Evolutionary conservation across 1,140 invertebrate genomes (phyloP), one percentile per base, ranked within the genome.

Genomic region (Euborellia annulipes): DNA sequence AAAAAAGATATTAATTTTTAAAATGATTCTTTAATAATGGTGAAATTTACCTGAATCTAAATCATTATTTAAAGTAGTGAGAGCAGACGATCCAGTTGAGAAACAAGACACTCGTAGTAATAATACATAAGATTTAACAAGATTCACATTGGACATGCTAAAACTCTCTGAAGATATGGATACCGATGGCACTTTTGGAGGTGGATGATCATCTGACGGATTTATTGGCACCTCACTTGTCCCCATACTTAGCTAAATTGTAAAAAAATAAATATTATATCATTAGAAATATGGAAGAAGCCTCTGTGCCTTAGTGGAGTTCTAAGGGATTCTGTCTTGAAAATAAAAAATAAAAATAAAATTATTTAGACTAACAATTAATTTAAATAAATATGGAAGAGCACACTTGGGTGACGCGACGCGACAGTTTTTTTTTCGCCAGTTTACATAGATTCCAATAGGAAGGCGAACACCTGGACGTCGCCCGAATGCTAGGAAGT

Each of bases 41-140:
- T 13, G 19, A 9, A 20, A n/a, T 21, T 27, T 36, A 47, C 45
- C 45, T 11, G 32, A 37, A 16, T 44, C 46, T 18, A 30, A 19
- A 43, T 48, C 42, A 19, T 11, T 40, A 44, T 43, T 48, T 27
- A 32, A 37, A n/a, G 34, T 11, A 11, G 27, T 27, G 23, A 27
- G 23, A 11, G 23, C 23, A 6, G 23, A 4, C 8, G 19, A 20
- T 20, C 30, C 34, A 36, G 16, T 20, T 16, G 55, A 55, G 3
- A 58, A 59, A 34, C 54, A 56, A 8, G 52, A 76, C 30, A 90
- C 86, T 56, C 79, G 74, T 49, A 93, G 71, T 53, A 91, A 68
- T 36, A 95, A 70, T 64, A 87, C 82, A 58, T 88, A 91, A 1
- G 86, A 87, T 61, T 85, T 87, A 13, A 85, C 84, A 54, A 86